These are phyloP conservation scores for Poecilia picta DNA, from an alignment of 2,797 vertebrate genomes.

Conservation along the genomic window DNA sequence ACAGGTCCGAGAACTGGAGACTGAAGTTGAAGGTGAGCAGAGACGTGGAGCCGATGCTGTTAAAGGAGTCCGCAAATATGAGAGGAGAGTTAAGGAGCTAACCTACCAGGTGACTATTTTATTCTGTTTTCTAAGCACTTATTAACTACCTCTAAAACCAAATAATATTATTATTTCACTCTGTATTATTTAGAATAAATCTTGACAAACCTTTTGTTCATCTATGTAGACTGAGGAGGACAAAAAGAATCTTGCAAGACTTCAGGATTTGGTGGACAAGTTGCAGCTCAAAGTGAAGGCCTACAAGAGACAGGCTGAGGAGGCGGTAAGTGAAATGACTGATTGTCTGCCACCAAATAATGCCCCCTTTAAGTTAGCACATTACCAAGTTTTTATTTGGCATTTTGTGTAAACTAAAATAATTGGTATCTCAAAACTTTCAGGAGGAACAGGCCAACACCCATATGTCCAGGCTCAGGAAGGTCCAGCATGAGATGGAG, in stretches of 20 bases:
- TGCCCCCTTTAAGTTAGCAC: too few species aligned
- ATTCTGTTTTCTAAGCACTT: background rate
- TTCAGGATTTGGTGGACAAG: conserved; percentile 91
- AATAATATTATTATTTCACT: background rate
- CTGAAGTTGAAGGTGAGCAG: conserved; percentile 84
- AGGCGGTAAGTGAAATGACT: conserved; percentile 64
- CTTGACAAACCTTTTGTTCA: background rate
- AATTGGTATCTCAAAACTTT: background rate
- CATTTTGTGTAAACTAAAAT: background rate
- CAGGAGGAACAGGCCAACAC: conserved; percentile 80
- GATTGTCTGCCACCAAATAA: too few species aligned
- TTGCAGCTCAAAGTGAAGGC: conserved; percentile 89
- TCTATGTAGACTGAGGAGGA: conserved; percentile 81
- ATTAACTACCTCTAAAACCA: background rate
- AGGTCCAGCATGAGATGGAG: conserved; percentile 88
- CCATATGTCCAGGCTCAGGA: conserved; percentile 85
- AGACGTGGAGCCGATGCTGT: conserved; percentile 82
- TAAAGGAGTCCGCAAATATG: conserved; percentile 87
- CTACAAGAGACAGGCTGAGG: conserved; percentile 83
- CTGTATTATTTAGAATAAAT: background rate
- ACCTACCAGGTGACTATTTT: conserved; percentile 81
- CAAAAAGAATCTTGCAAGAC: conserved; percentile 87
- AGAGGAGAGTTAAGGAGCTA: conserved; percentile 86
- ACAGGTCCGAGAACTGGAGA: conserved; percentile 61
- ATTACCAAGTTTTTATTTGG: too few species aligned